These are phyloP conservation scores for Silurus aristotelis DNA, from an alignment of 2,797 vertebrate genomes.

Conservation along the genomic window DNA sequence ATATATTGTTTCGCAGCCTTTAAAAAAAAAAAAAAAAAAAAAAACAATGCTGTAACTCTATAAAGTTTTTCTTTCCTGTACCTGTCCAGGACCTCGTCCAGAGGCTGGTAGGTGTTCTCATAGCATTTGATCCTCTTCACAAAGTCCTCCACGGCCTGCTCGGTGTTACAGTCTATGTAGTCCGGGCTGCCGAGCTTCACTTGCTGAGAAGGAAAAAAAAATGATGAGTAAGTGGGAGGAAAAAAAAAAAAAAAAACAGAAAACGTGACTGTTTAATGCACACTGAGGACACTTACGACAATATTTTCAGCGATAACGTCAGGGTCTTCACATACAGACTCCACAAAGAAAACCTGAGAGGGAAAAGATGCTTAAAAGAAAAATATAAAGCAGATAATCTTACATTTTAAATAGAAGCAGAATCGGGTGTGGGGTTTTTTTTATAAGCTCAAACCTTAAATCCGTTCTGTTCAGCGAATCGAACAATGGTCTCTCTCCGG, in stretches of 20 bases:
- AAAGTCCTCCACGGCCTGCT: constrained; percentile 93
- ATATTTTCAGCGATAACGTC: constrained; percentile 97
- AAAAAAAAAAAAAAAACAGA: too few species aligned
- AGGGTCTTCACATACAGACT: constrained; percentile 97
- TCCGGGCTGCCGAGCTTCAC: constrained; percentile 96
- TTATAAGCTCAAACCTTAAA: constrained; percentile 81
- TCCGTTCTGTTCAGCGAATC: constrained; percentile 93
- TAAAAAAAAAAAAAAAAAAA: neutral
- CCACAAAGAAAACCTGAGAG: constrained; percentile 92
- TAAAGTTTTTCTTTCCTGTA: constrained; percentile 58
- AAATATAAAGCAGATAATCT: too few species aligned
- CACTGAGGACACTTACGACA: constrained; percentile 80
- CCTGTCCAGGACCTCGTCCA: constrained; percentile 93
- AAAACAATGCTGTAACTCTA: neutral
- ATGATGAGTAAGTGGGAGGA: neutral
- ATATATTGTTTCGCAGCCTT: too few species aligned
- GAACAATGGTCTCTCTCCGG: constrained; percentile 89
- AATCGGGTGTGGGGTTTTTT: neutral
- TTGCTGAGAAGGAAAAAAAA: constrained; percentile 76
- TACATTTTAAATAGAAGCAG: neutral
- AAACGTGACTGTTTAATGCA: neutral
- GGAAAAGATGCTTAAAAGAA: neutral
- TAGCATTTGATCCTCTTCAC: constrained; percentile 98
- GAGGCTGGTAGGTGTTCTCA: constrained; percentile 89
- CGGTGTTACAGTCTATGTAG: constrained; percentile 90